Conservation (phyloP, 2,797 vertebrate genomes). For the Cyprinella venusta region DNA sequence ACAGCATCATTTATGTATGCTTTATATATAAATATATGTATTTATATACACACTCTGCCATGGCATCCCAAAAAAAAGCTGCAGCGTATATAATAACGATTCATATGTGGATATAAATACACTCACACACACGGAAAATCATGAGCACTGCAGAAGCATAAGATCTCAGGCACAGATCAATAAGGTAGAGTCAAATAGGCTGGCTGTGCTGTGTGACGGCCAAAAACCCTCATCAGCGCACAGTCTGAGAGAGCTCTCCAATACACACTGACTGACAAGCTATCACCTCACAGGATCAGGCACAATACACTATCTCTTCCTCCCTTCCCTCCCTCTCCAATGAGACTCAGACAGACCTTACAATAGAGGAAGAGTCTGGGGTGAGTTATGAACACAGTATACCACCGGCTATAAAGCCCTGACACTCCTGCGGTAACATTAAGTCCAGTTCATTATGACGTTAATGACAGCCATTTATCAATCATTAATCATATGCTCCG, state of each 20-base stretch:
- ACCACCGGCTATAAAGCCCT: conserved; percentile 19
- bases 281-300: conserved; percentile 25
- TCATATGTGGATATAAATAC: background rate
- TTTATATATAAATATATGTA: background rate
- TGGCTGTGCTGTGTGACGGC: conserved; percentile 20
- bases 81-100: background rate
- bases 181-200: conserved; percentile 40
- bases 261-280: conserved; percentile 45
- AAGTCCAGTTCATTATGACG: conserved; percentile 40
- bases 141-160: conserved; percentile 6
- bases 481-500: conserved; percentile 43
- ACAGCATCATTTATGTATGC: background rate
- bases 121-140: background rate
- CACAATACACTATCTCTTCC: conserved; percentile 26
- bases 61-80: background rate
- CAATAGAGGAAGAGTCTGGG: conserved; percentile 25
- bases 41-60: background rate
- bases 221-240: conserved; percentile 22
- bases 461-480: conserved; percentile 38
- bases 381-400: conserved; percentile 39
- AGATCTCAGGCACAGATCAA: conserved; percentile 50
- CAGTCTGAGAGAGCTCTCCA: conserved; percentile 26
- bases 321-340: conserved; percentile 9
- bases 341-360: conserved; percentile 29
- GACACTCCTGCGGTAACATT: conserved; percentile 31